A percentile compares a stretch with the other conserved stretches of the same genome.
These are phyloP conservation scores for Doryteuthis pealeii DNA, from an alignment of 1,140 invertebrate species.

Conservation along the genomic window DNA sequence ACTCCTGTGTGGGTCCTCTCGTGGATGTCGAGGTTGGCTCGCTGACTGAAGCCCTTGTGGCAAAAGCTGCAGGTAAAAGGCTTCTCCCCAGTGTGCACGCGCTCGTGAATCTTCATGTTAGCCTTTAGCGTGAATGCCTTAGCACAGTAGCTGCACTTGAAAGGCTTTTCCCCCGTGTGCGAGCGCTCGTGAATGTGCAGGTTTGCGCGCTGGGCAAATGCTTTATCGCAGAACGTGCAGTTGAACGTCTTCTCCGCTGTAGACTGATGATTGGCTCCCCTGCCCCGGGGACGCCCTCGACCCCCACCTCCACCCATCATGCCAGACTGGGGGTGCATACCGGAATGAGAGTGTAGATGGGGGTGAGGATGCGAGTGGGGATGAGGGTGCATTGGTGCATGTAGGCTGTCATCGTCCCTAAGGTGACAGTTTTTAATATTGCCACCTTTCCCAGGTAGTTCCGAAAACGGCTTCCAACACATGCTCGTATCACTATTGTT, in stretches of 20 bases:
- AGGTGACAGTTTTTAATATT: neutral
- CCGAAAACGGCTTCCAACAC: neutral
- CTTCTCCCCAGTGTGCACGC: conserved; percentile 37
- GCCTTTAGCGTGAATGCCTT: conserved; percentile 54
- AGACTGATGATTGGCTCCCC: neutral
- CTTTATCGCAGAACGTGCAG: conserved; percentile 66
- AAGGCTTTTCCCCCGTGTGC: conserved; percentile 90
- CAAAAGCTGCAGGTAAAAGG: conserved; percentile 83
- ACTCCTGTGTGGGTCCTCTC: conserved; percentile 25
- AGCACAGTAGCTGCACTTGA: conserved; percentile 78
- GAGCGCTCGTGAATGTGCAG: conserved; percentile 69
- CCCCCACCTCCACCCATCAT: neutral
- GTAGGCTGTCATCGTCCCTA: neutral
- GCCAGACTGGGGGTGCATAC: neutral
- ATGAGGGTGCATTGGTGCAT: neutral
- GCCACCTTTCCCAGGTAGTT: neutral
- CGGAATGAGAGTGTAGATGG: neutral
- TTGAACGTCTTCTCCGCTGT: conserved; percentile 21
- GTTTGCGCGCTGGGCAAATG: conserved; percentile 16
- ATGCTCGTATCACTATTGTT: neutral
- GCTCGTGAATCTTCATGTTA: conserved; percentile 12
- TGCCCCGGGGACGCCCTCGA: neutral
- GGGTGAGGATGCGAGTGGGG: neutral
- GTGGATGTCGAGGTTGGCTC: conserved; percentile 16
- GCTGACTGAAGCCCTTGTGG: conserved; percentile 95